Conservation (phyloP, 2,113 vertebrate species). For the Erinaceus europaeus region DNA sequence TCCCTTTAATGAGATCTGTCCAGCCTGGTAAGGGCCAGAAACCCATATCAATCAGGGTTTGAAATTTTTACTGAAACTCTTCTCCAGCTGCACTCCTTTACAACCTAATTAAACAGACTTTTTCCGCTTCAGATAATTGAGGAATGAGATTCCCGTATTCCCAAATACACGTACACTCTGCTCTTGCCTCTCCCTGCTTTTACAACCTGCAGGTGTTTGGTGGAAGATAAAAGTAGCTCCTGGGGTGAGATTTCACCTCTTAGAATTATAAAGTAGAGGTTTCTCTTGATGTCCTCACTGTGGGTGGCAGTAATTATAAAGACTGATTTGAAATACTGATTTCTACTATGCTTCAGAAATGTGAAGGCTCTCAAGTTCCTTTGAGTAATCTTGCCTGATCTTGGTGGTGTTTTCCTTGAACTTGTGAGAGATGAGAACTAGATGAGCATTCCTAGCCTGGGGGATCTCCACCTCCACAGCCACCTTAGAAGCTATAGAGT, state of each 20-base stretch:
- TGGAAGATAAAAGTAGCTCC: slow-evolving; percentile 85
- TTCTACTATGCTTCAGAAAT: slow-evolving; percentile 77
- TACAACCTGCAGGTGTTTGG: slow-evolving; percentile 84
- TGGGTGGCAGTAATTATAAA: slow-evolving; percentile 86
- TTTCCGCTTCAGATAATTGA: slow-evolving; percentile 65
- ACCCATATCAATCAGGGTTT: not conserved
- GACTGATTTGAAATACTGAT: slow-evolving; percentile 81
- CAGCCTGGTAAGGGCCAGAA: not conserved
- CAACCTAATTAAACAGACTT: slow-evolving; percentile 68
- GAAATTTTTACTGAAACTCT: slow-evolving; percentile 49
- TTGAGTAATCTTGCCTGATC: slow-evolving; percentile 71
- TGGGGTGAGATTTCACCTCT: slow-evolving; percentile 81
- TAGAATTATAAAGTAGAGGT: slow-evolving; percentile 83
- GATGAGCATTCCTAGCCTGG: slow-evolving; percentile 24
- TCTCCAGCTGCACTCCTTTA: slow-evolving; percentile 53
- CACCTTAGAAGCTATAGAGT: not conserved
- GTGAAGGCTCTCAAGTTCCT: slow-evolving; percentile 76
- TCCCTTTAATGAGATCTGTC: not conserved
- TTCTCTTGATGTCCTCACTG: slow-evolving; percentile 85
- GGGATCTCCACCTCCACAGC: not conserved
- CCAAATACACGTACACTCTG: not conserved
- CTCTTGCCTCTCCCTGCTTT: slow-evolving; percentile 75
- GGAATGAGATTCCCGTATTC: slow-evolving; percentile 52
- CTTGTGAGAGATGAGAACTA: slow-evolving; percentile 47
- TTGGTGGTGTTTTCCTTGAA: not conserved